Percentiles rank a stretch among this genome's conserved stretches.
Evolutionary conservation across 2,888 invertebrate species (phyloP).

Genomic region (Drosophila austrosaltans): DNA sequence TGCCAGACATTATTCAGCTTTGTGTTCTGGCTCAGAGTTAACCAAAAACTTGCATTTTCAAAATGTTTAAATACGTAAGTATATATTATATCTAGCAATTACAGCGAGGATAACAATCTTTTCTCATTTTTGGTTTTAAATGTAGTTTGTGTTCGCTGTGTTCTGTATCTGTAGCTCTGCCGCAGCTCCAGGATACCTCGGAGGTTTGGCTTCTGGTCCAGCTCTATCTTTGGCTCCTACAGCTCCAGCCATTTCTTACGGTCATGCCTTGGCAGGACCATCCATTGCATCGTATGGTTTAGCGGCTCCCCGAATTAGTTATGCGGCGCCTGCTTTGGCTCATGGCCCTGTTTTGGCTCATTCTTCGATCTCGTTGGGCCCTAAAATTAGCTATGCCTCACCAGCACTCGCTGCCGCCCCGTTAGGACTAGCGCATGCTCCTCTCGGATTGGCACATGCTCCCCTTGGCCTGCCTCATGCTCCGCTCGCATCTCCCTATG

Average conservation of each 20-base stretch:
- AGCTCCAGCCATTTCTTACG: constrained; percentile 64
- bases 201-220: constrained; percentile 58
- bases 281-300: constrained; percentile 22
- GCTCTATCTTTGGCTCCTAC: constrained; percentile 56
- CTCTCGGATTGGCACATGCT: constrained; percentile 43
- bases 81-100: not conserved
- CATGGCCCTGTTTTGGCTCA: constrained; percentile 51
- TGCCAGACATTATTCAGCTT: constrained; percentile 65
- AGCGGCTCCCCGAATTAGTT: constrained; percentile 57
- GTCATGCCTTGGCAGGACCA: constrained; percentile 56
- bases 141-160: constrained; percentile 72
- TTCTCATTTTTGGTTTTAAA: not conserved
- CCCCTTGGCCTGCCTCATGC: constrained; percentile 52
- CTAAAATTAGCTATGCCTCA: constrained; percentile 61
- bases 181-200: constrained; percentile 81
- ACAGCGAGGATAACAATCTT: too few relatives aligned
- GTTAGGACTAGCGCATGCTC: constrained; percentile 28
- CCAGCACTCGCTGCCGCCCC: constrained; percentile 59
- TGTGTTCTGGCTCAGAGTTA: constrained; percentile 69
- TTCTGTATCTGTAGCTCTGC: constrained; percentile 77
- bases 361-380: constrained; percentile 51
- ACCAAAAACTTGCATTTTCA: constrained; percentile 41
- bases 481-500: constrained; percentile 16
- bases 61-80: constrained; percentile 81
- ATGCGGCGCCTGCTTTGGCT: constrained; percentile 56